These are phyloP conservation scores for Euura lappo DNA, from an alignment of 1,140 invertebrate genomes.

Conservation along the genomic window DNA sequence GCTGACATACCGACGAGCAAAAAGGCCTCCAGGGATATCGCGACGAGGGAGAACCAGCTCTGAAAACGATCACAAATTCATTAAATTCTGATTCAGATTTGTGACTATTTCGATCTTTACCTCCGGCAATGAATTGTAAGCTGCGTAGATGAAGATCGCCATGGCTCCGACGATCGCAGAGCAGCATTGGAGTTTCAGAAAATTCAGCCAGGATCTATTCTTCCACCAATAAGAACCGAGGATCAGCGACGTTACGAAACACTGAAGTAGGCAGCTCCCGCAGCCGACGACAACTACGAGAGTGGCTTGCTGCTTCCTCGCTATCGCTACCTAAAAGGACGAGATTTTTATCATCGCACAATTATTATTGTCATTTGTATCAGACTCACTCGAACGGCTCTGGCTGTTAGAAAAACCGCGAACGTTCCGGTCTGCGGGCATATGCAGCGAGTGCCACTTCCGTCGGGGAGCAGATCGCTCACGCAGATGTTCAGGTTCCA, in stretches of 20 bases:
- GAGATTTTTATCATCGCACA: too few relatives aligned
- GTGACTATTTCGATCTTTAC: slow-evolving; percentile 28
- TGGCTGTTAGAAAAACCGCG: slow-evolving; percentile 65
- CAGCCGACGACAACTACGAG: slow-evolving; percentile 67
- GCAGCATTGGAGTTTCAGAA: slow-evolving; percentile 73
- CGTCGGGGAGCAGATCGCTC: slow-evolving; percentile 54
- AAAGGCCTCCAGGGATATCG: slow-evolving; percentile 61
- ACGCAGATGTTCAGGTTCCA: slow-evolving; percentile 65
- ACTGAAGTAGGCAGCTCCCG: slow-evolving; percentile 65
- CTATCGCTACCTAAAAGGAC: slow-evolving; percentile 34
- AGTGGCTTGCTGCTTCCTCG: slow-evolving; percentile 42
- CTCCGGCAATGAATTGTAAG: slow-evolving; percentile 61
- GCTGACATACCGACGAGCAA: slow-evolving; percentile 64
- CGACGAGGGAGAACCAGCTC: slow-evolving; percentile 54
- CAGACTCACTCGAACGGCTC: slow-evolving; percentile 60
- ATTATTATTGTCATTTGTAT: too few relatives aligned
- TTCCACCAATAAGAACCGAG: slow-evolving; percentile 66
- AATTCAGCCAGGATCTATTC: slow-evolving; percentile 67
- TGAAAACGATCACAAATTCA: slow-evolving; percentile 36
- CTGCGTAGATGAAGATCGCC: slow-evolving; percentile 68
- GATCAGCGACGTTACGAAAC: slow-evolving; percentile 62
- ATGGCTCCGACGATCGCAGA: slow-evolving; percentile 65
- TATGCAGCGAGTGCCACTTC: slow-evolving; percentile 62
- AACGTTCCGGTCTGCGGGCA: slow-evolving; percentile 66
- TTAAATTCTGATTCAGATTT: neutral